Evolutionary conservation across 1,140 invertebrate genomes (phyloP).

Genomic region (Eriocheir sinensis): DNA sequence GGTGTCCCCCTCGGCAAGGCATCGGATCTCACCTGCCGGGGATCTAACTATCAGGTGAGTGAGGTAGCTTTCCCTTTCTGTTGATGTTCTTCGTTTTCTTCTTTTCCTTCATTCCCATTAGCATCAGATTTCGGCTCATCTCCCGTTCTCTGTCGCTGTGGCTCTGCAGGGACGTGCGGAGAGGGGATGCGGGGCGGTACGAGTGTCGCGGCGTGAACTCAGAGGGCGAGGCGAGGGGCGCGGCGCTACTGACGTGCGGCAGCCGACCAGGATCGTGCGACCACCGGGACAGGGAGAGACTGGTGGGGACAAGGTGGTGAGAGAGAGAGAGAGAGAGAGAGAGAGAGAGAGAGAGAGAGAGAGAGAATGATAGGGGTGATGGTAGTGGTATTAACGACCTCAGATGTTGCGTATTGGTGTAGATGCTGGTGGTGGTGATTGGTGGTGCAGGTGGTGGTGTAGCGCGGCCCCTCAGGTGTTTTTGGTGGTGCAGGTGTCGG

Average conservation of each 20-base stretch:
- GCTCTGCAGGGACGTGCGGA: background rate
- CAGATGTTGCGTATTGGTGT: no score
- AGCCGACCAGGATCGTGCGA: constrained; percentile 27
- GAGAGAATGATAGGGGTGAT: no score
- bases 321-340: background rate
- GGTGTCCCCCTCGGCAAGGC: background rate
- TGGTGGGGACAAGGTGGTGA: background rate
- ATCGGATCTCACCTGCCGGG: background rate
- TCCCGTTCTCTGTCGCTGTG: background rate
- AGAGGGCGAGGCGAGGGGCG: background rate
- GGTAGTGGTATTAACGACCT: no score
- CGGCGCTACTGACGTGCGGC: background rate
- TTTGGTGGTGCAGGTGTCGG: constrained; percentile 39
- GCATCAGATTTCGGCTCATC: background rate
- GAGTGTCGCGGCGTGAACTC: background rate
- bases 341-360: no score
- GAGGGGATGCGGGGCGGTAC: background rate
- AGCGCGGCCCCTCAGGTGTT: no score
- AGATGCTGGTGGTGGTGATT: background rate
- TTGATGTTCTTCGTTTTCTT: background rate
- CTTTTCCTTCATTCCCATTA: background rate
- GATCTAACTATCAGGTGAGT: constrained; percentile 37
- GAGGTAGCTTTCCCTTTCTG: background rate
- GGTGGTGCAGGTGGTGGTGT: background rate
- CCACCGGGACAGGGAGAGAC: background rate